Evolutionary conservation across 2,888 invertebrate species (phyloP).

Genomic region (Xanthorhoe spadicearia): DNA sequence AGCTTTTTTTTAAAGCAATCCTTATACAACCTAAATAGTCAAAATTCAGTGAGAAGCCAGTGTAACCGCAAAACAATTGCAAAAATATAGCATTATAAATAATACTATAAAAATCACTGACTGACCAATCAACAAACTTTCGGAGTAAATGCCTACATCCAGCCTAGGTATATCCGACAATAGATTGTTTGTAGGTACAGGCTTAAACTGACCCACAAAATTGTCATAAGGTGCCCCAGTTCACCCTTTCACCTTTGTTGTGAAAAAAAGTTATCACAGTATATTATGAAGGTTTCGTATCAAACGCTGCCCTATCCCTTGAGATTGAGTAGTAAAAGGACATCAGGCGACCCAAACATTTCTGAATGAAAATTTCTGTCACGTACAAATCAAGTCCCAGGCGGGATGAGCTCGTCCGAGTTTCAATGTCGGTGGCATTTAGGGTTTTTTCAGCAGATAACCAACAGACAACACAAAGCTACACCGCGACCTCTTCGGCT

Average conservation of each 20-base stretch:
- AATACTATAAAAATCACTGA: background rate
- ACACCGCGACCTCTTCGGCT: conserved; percentile 59
- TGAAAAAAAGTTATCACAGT: conserved; percentile 48
- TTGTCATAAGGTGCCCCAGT: conserved; percentile 40
- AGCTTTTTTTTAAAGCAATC: too few species aligned
- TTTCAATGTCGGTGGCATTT: conserved; percentile 67
- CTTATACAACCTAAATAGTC: too few species aligned
- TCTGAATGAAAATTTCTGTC: conserved; percentile 63
- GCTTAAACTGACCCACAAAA: conserved; percentile 29
- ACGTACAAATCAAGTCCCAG: conserved; percentile 70
- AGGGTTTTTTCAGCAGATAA: conserved; percentile 56
- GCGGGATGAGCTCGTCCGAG: conserved; percentile 67
- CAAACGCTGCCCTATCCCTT: conserved; percentile 58
- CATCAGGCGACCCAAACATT: conserved; percentile 62
- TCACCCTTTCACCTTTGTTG: conserved; percentile 45
- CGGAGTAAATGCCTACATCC: background rate
- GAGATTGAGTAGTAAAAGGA: conserved; percentile 68
- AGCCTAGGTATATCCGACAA: background rate
- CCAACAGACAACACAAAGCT: conserved; percentile 58
- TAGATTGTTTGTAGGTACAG: conserved; percentile 23
- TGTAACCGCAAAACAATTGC: too few species aligned
- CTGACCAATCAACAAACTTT: conserved; percentile 1
- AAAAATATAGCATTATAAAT: too few species aligned
- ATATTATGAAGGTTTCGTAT: conserved; percentile 52
- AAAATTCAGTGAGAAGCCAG: too few species aligned